Evolutionary conservation across 2,888 invertebrate species (phyloP).

Genomic region (Diloba caeruleocephala): DNA sequence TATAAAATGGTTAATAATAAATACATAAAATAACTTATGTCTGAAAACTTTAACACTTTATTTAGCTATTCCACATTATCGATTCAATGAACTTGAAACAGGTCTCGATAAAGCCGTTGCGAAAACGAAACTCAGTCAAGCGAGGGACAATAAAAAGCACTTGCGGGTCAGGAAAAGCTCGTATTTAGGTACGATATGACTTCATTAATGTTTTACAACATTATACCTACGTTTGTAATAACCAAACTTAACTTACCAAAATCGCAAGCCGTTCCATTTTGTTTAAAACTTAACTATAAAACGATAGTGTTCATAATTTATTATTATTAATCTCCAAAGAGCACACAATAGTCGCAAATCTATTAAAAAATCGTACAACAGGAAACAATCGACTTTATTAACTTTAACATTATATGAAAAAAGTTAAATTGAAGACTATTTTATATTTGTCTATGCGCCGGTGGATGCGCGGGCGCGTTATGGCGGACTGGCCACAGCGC

Average conservation of each 20-base stretch:
- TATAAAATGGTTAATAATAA: too few species aligned
- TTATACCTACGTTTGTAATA: not conserved
- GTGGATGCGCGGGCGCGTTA: slow-evolving; percentile 64
- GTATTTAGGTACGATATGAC: not conserved
- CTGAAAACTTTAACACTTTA: too few species aligned
- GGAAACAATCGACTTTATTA: slow-evolving; percentile 37
- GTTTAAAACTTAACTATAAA: slow-evolving; percentile 49
- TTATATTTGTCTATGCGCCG: slow-evolving; percentile 38
- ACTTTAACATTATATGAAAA: slow-evolving; percentile 52
- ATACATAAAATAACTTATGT: too few species aligned
- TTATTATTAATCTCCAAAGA: slow-evolving; percentile 42
- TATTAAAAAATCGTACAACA: slow-evolving; percentile 48
- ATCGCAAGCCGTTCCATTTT: slow-evolving; percentile 63
- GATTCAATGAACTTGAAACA: slow-evolving; percentile 16
- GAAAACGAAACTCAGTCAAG: slow-evolving; percentile 14
- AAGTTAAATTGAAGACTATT: slow-evolving; percentile 10
- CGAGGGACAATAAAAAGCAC: slow-evolving; percentile 12
- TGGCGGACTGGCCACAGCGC: slow-evolving; percentile 73
- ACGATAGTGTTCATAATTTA: slow-evolving; percentile 68
- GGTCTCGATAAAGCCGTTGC: slow-evolving; percentile 11
- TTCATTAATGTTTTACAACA: slow-evolving; percentile 2
- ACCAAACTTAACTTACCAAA: slow-evolving; percentile 62
- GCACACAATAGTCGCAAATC: slow-evolving; percentile 67
- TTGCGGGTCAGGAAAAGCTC: slow-evolving; percentile 2
- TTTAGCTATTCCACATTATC: too few species aligned